These are phyloP conservation scores for Chlorocebus sabaeus DNA, from an alignment of 2,113 vertebrate species.

Conservation along the genomic window DNA sequence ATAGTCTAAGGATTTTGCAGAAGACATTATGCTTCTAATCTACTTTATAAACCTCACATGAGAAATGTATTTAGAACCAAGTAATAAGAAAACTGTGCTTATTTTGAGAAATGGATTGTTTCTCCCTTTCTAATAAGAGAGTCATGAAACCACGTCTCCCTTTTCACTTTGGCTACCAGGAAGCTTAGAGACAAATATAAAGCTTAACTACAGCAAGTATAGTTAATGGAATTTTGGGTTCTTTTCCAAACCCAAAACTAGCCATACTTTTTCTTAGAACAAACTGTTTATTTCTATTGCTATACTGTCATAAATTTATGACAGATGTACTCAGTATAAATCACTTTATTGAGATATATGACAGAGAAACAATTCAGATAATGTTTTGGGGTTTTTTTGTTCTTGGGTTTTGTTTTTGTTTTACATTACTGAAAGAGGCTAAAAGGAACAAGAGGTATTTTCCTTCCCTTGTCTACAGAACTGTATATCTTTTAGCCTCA, in stretches of 20 bases:
- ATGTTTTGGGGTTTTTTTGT: background rate
- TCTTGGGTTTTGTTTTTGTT: background rate
- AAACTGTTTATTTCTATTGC: background rate
- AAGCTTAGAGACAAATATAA: background rate
- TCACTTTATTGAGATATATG: background rate
- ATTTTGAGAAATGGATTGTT: background rate
- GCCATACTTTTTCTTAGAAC: background rate
- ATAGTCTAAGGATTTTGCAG: no score
- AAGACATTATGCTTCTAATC: background rate
- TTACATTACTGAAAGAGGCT: background rate
- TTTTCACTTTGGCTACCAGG: constrained; percentile 21
- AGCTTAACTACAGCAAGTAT: background rate
- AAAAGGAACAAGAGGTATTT: background rate
- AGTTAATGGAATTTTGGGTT: background rate
- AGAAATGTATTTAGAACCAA: constrained; percentile 32
- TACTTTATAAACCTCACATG: background rate
- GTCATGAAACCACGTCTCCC: background rate
- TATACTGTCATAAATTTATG: background rate
- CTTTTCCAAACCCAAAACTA: background rate
- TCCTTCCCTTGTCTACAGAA: background rate
- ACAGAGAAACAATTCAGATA: constrained; percentile 15
- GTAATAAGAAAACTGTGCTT: background rate
- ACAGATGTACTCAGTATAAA: background rate
- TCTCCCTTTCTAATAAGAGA: background rate
- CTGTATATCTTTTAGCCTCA: background rate